Conservation (phyloP, 2,797 vertebrate genomes). For the Kryptopterus vitreolus region DNA sequence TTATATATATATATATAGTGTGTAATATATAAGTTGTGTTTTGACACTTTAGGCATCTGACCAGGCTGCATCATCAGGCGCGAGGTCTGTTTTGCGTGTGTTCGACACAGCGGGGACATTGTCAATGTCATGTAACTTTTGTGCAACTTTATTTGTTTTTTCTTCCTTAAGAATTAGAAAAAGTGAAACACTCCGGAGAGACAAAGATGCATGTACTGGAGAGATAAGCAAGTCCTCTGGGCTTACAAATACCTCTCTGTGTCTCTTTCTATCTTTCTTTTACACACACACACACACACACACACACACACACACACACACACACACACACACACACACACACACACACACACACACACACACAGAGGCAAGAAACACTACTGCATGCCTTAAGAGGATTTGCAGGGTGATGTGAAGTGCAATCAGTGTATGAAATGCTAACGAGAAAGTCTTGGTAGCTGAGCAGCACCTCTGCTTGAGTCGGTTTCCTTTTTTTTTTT, state of each 20-base stretch:
- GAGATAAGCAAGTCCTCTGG: conserved; percentile 78
- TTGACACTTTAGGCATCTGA: conserved; percentile 34
- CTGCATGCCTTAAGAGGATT: conserved; percentile 86
- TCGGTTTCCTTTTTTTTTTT: background rate
- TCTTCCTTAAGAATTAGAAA: conserved; percentile 68
- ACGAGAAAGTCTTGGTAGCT: conserved; percentile 78
- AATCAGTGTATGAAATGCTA: conserved; percentile 76
- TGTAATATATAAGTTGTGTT: background rate
- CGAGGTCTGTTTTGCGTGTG: background rate
- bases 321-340: conserved; percentile 41
- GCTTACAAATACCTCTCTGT: conserved; percentile 79
- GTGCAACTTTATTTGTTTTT: conserved; percentile 79
- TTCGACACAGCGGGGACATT: conserved; percentile 67
- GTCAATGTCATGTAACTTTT: conserved; percentile 74
- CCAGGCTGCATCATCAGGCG: conserved; percentile 36
- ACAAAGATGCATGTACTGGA: conserved; percentile 79
- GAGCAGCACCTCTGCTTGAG: conserved; percentile 67
- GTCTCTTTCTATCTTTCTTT: conserved; percentile 51
- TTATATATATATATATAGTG: too few species aligned
- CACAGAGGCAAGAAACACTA: conserved; percentile 73
- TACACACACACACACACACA: conserved; percentile 27
- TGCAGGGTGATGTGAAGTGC: conserved; percentile 81
- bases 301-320: conserved; percentile 45
- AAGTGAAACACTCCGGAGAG: conserved; percentile 74
- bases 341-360: conserved; percentile 41